Evolutionary conservation across 2,888 invertebrate species (phyloP).

Genomic region (Hofmannophila pseudospretella): DNA sequence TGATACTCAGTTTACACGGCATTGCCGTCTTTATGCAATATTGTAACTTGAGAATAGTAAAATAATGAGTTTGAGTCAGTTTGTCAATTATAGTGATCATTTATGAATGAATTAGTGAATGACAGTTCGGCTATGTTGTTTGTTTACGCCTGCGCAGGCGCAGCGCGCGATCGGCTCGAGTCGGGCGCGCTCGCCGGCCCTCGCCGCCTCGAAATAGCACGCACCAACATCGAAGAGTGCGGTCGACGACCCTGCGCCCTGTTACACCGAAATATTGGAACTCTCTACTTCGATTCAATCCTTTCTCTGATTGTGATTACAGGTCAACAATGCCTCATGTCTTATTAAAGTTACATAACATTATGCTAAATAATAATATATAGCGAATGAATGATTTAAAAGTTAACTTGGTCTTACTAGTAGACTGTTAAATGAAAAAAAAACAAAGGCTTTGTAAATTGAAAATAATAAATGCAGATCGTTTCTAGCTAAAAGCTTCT

Average conservation of each 20-base stretch:
- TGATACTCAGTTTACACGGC: too few species aligned
- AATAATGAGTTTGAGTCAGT: constrained; percentile 51
- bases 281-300: constrained; percentile 56
- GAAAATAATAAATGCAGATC: too few species aligned
- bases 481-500: too few species aligned
- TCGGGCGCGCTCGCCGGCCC: constrained; percentile 54
- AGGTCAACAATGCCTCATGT: constrained; percentile 29
- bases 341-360: neutral
- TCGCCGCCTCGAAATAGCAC: constrained; percentile 73
- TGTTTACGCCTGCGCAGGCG: constrained; percentile 68
- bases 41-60: constrained; percentile 4
- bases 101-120: constrained; percentile 76
- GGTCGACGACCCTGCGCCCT: constrained; percentile 69
- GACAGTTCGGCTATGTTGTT: constrained; percentile 72
- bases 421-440: too few species aligned
- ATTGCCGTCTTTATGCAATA: too few species aligned
- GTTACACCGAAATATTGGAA: constrained; percentile 71
- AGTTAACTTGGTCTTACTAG: neutral
- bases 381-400: neutral
- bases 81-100: constrained; percentile 66
- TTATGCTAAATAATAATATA: neutral
- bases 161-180: constrained; percentile 50
- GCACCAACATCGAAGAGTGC: constrained; percentile 62
- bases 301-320: constrained; percentile 38
- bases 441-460: too few species aligned